These are phyloP conservation scores for Eurystomus gularis DNA, from an alignment of 2,113 vertebrate species.

Conservation along the genomic window DNA sequence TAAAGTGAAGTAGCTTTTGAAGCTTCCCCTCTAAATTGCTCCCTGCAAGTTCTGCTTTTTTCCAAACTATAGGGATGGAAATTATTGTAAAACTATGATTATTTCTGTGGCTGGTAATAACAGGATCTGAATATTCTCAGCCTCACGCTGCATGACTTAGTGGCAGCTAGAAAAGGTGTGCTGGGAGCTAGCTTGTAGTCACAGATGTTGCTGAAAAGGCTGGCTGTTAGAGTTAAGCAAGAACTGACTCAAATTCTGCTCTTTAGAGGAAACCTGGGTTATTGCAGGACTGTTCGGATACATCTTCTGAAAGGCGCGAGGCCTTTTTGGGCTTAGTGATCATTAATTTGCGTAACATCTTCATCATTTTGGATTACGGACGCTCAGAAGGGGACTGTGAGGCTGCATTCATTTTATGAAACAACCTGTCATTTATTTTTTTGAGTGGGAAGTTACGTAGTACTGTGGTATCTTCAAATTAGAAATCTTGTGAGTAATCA, in stretches of 20 bases:
- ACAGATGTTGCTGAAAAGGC: background rate
- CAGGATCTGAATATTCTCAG: background rate
- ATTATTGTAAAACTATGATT: background rate
- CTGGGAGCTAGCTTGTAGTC: background rate
- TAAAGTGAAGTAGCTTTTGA: background rate
- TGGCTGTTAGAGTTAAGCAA: background rate
- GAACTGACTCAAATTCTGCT: background rate
- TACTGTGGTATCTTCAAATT: background rate
- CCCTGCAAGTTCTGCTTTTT: background rate
- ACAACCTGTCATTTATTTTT: background rate
- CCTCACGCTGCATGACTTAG: background rate
- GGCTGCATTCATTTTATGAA: background rate
- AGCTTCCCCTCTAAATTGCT: background rate
- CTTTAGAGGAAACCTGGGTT: background rate
- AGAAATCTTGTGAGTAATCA: background rate
- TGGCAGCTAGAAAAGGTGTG: background rate
- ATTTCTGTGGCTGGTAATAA: background rate
- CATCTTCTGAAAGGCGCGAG: background rate
- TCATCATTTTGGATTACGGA: background rate
- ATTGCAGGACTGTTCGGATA: background rate
- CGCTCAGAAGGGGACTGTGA: background rate
- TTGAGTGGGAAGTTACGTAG: accelerated
- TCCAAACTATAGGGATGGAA: background rate
- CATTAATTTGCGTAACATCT: background rate
- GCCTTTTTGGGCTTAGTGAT: background rate